Evolutionary conservation across 1,140 invertebrate genomes (phyloP), one percentile per base, ranked within the genome.

Genomic region (Cylas formicarius): DNA sequence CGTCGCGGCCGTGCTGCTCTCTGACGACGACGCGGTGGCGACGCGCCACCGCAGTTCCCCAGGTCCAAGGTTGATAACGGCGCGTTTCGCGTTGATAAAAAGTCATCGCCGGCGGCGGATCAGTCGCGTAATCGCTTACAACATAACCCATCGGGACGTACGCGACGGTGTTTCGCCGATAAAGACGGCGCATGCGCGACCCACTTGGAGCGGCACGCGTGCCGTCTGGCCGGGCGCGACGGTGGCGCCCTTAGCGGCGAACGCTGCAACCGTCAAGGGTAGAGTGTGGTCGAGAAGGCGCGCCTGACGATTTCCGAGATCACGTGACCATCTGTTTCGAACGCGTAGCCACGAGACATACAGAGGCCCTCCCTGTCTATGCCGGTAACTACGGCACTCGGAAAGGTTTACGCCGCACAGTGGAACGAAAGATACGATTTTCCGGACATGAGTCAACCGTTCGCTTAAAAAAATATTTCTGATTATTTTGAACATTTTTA

Each of bases 61-160:
- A 42, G 58, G 52, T 61, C 59, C 59, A 63, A 63, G 59, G 59
- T 55, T 63, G 61, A 63, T 62, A 58, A 62, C 35, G 36, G 11
- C 19, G 28, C 2, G 13, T n/a, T n/a, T 5, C 48, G 47, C 45
- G 36, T 26, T 56, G 53, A 56, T 56, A 52, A 55, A 57, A 53
- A 56, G 57, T 61, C 47, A 46, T 41, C 48, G 44, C 47, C 55
- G 31, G 31, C 39, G 35, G 40, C 49, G 26, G n/a, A 14, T 14
- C n/a, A 21, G 31, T 3, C 17, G 7, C 17, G 48, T 48, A 48
- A 52, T 48, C 32, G 23, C 42, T 44, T 47, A 40, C 49, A 52
- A 57, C 58, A 58, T 60, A 58, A 60, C 58, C 58, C 52, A 55
- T 35, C 11, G 21, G 23, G 21, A 40, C 13, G 36, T 23, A 28